Conservation (phyloP, 1,140 invertebrate genomes). For the Trialeurodes vaporariorum region DNA sequence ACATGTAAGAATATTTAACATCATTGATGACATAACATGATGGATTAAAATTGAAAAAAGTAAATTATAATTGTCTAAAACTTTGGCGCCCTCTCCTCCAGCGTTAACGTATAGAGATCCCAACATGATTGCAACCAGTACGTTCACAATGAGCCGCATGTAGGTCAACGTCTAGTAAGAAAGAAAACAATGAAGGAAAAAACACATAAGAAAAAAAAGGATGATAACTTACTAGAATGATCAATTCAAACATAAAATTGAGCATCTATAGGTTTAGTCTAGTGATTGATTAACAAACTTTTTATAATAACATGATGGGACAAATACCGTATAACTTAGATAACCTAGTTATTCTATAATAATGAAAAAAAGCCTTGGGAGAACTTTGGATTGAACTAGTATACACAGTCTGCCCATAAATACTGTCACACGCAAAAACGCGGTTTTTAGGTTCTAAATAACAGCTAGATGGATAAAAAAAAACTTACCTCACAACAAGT, state of each 20-base stretch:
- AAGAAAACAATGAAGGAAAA: constrained; percentile 17
- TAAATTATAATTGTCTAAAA: constrained; percentile 70
- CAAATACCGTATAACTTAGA: no score
- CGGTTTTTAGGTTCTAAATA: no score
- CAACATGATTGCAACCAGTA: constrained; percentile 56
- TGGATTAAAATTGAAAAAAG: constrained; percentile 71
- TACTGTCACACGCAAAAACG: no score
- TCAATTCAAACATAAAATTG: not conserved
- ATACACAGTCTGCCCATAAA: no score
- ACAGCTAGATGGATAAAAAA: no score
- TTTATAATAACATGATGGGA: no score
- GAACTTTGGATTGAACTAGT: no score
- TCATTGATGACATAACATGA: constrained; percentile 74
- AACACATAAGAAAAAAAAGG: no score
- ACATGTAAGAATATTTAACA: constrained; percentile 74
- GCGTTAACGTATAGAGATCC: constrained; percentile 55
- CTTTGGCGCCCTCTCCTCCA: constrained; percentile 55
- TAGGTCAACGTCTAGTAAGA: constrained; percentile 74
- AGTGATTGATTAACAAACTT: constrained; percentile 32
- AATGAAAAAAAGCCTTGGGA: no score
- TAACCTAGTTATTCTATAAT: no score
- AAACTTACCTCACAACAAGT: no score
- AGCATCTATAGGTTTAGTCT: not conserved
- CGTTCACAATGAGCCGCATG: constrained; percentile 60
- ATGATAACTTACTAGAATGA: not conserved